Conservation (phyloP, 2,888 invertebrate species). For the Notodonta ziczac region DNA sequence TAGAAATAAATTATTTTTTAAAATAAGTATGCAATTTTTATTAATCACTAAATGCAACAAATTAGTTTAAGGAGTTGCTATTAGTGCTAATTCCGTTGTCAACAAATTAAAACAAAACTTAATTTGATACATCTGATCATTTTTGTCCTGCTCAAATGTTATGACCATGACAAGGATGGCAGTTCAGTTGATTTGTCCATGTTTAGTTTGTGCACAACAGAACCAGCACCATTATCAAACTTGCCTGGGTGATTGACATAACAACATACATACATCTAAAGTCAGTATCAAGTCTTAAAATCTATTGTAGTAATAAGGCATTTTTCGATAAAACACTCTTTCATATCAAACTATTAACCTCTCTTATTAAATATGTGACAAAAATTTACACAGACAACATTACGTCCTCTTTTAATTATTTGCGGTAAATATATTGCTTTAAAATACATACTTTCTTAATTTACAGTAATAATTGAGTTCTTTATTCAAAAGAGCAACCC, state of each 20-base stretch:
- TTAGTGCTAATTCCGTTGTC: conserved; percentile 10
- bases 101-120: too few species aligned
- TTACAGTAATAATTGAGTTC: conserved; percentile 72
- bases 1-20: conserved; percentile 54
- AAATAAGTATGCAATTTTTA: conserved; percentile 84
- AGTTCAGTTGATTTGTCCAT: too few species aligned
- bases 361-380: conserved; percentile 70
- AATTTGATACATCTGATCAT: too few species aligned
- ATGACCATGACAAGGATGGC: too few species aligned
- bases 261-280: conserved; percentile 75
- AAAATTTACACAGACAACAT: conserved; percentile 71
- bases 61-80: conserved; percentile 77
- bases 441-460: conserved; percentile 58
- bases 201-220: too few species aligned
- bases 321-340: conserved; percentile 82
- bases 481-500: conserved; percentile 64
- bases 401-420: conserved; percentile 62
- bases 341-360: conserved; percentile 83
- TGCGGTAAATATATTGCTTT: conserved; percentile 75
- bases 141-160: too few species aligned
- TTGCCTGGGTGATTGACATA: conserved; percentile 65
- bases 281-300: conserved; percentile 83
- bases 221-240: conserved; percentile 48
- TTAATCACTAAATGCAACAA: conserved; percentile 84
- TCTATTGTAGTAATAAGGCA: conserved; percentile 83